A percentile compares a stretch with the other conserved stretches of the same genome.
Conservation (phyloP, 2,113 vertebrate species). For the Tragelaphus imberbis region DNA sequence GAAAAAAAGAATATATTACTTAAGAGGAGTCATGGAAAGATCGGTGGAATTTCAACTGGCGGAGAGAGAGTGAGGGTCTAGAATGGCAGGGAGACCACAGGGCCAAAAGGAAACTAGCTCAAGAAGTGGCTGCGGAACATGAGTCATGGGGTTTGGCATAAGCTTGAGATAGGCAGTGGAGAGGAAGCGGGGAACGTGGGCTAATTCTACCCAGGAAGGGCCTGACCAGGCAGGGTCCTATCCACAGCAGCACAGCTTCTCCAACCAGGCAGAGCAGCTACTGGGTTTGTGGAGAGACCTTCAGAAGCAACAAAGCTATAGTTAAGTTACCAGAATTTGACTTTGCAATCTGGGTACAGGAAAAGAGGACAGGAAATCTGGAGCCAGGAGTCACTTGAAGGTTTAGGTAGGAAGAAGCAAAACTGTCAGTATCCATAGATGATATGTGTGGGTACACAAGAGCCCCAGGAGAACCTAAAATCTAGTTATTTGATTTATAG, state of each 20-base stretch:
- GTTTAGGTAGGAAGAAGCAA: background rate
- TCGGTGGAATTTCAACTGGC: background rate
- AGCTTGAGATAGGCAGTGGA: background rate
- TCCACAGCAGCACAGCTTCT: background rate
- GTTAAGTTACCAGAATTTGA: background rate
- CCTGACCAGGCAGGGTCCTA: background rate
- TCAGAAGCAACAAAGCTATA: background rate
- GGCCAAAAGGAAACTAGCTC: background rate
- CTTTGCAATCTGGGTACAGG: background rate
- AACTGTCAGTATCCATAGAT: background rate
- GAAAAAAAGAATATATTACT: background rate
- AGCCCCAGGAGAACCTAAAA: background rate
- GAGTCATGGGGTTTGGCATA: background rate
- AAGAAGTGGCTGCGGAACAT: background rate
- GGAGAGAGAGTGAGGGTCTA: background rate
- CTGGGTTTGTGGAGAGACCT: background rate
- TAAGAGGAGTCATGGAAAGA: background rate
- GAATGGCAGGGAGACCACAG: background rate
- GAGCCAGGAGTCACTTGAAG: background rate
- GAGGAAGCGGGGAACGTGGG: background rate
- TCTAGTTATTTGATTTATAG: background rate
- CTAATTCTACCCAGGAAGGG: background rate
- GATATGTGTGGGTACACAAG: background rate
- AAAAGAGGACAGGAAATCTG: background rate
- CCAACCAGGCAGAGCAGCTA: background rate